Base-by-base conservation (phyloP, 2,888 invertebrate genomes). In the Chrysolina haemoptera region DNA sequence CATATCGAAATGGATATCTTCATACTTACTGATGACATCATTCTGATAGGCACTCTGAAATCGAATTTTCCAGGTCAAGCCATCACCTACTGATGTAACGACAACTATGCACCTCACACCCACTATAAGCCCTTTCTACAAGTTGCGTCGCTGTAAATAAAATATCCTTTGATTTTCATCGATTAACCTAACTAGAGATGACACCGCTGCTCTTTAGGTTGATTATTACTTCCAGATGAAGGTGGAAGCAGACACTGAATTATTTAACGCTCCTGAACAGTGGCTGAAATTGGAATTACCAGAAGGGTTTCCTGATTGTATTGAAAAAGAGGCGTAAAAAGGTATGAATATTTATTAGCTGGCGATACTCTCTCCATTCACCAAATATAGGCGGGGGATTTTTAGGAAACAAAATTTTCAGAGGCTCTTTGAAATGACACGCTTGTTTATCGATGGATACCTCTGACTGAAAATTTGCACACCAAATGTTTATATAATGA, bases 221-320 rank as follows among this genome's bases (percentile, higher is more conserved):
- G 59, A 59, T 59, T 59, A 35, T 59, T 59, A 59, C 22, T 50
- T 16, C 50, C 50, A 50, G 50, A 50, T 50, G 27, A 59, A 27
- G 59, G 59, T 59, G 50, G n/a, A 50, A 50, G 50, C 4, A n/a
- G 27, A n/a, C 22, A 27, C 27, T 59, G 59, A 59, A 59, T 59
- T 22, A 59, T 59, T 59, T 27, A 59, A 14, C 27, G 27, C 59
- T 16, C 14, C 18, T 9, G 50, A 50, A 50, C 18, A 50, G 50
- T 27, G 59, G 59, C 27, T 59, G 59, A n/a, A 59, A 59, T 59
- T 59, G 59, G 59, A 59, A 59, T 59, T 59, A 59, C 27, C 59
- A 59, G 59, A 59, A 59, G 59, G 35, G 59, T 27, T 59, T 59
- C 59, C 59, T 59, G 59, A 35, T 59, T 59, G 59, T 35, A 27